Evolutionary conservation across 2,113 vertebrate genomes (phyloP).

Genomic region (Tachysurus fulvidraco): DNA sequence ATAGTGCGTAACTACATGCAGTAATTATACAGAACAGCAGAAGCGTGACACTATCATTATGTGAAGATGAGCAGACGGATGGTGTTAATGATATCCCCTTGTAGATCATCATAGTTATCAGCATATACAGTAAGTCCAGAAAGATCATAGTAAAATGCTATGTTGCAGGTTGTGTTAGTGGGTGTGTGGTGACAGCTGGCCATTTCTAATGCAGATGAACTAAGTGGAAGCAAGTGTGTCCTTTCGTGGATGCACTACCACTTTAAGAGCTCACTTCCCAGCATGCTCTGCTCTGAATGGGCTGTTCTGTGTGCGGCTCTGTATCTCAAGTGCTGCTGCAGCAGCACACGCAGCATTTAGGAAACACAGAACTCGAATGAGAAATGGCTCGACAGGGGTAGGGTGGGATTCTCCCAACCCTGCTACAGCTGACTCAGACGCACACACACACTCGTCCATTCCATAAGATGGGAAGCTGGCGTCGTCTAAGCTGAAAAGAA

Average conservation of each 20-base stretch:
- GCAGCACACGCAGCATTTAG: conserved; percentile 31
- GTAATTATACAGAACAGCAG: neutral
- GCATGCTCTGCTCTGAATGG: conserved; percentile 66
- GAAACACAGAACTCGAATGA: conserved; percentile 31
- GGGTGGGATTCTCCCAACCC: conserved; percentile 49
- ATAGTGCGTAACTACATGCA: neutral
- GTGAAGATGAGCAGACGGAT: neutral
- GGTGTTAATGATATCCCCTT: neutral
- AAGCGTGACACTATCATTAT: neutral
- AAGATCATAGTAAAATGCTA: neutral
- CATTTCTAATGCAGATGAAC: neutral
- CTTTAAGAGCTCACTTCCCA: conserved; percentile 78
- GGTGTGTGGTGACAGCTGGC: neutral
- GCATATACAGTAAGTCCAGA: neutral
- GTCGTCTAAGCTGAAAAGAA: neutral
- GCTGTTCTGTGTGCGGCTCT: conserved; percentile 59
- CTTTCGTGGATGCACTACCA: conserved; percentile 50
- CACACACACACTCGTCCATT: neutral
- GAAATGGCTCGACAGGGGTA: conserved; percentile 50
- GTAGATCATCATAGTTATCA: no score
- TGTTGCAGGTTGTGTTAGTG: neutral
- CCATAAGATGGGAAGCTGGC: neutral
- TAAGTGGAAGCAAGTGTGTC: neutral
- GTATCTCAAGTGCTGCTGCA: conserved; percentile 54
- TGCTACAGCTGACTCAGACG: conserved; percentile 8